Percentiles rank a stretch among this genome's conserved stretches.
These are phyloP conservation scores for Aphelenchoides besseyi DNA, from an alignment of 1,140 invertebrate genomes.

Conservation along the genomic window DNA sequence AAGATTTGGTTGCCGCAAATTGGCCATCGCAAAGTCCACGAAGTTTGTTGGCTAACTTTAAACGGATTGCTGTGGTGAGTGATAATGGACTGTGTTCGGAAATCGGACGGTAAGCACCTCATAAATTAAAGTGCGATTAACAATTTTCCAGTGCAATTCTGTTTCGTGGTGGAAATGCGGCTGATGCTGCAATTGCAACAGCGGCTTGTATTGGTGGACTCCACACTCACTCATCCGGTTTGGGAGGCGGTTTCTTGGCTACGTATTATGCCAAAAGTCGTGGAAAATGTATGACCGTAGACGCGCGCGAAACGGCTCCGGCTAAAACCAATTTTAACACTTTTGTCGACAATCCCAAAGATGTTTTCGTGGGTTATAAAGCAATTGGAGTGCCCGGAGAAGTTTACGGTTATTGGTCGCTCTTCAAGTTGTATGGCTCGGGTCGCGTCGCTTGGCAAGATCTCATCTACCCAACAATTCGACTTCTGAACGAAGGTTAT, in stretches of 20 bases:
- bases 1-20: slow-evolving; percentile 12
- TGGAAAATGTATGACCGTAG: slow-evolving; percentile 65
- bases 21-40: slow-evolving; percentile 34
- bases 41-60: slow-evolving; percentile 37
- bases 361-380: slow-evolving; percentile 62
- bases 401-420: slow-evolving; percentile 78
- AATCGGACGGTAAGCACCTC: slow-evolving; percentile 41
- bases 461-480: slow-evolving; percentile 74
- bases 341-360: slow-evolving; percentile 68
- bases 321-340: slow-evolving; percentile 69
- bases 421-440: slow-evolving; percentile 74
- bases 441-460: slow-evolving; percentile 74
- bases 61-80: slow-evolving; percentile 47
- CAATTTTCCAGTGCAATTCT: slow-evolving; percentile 71
- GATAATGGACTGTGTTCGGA: slow-evolving; percentile 54
- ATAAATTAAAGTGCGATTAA: neutral
- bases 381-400: slow-evolving; percentile 72
- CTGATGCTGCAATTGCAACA: slow-evolving; percentile 78
- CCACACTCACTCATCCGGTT: slow-evolving; percentile 78
- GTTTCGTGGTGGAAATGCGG: slow-evolving; percentile 76
- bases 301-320: slow-evolving; percentile 78
- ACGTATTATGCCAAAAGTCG: slow-evolving; percentile 70
- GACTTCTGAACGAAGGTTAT: slow-evolving; percentile 43
- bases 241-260: slow-evolving; percentile 82
- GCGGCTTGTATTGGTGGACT: slow-evolving; percentile 79